Conservation (phyloP, 1,140 invertebrate genomes). For the Orchestia grillus region DNA sequence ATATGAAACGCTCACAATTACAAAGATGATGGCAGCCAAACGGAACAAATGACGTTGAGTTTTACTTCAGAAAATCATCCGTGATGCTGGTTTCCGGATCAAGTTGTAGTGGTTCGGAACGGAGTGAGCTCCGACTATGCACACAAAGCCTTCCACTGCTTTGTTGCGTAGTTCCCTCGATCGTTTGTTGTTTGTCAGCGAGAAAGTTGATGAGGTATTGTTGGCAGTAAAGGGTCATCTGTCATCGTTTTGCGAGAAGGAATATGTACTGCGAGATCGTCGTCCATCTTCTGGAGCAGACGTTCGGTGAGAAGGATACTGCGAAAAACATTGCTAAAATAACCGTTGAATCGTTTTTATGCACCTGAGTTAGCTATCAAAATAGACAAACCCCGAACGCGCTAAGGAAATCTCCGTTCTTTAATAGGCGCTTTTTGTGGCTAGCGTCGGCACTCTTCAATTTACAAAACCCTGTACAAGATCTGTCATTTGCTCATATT, state of each 20-base stretch:
- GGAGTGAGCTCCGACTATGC: constrained; percentile 12
- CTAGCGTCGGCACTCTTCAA: background rate
- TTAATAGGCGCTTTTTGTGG: background rate
- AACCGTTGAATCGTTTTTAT: background rate
- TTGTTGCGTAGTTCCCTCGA: constrained; percentile 21
- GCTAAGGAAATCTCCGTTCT: background rate
- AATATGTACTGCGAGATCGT: constrained; percentile 3
- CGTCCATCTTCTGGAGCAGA: constrained; percentile 5
- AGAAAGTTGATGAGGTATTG: constrained; percentile 55
- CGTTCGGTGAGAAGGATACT: background rate
- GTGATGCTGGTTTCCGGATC: constrained; percentile 52
- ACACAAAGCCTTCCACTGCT: constrained; percentile 15
- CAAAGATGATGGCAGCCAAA: constrained; percentile 36
- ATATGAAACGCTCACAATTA: constrained; percentile 43
- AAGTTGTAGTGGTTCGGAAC: constrained; percentile 19
- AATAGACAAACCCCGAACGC: background rate
- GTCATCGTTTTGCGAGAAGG: constrained; percentile 32
- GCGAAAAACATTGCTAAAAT: constrained; percentile 8
- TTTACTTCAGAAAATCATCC: constrained; percentile 38
- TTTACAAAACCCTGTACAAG: background rate
- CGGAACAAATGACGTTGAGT: constrained; percentile 42
- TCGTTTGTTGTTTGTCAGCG: constrained; percentile 55
- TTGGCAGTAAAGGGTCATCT: constrained; percentile 33
- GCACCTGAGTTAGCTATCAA: background rate
- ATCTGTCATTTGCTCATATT: constrained; percentile 12